Conservation (phyloP, 2,888 invertebrate species). For the Brachylomia viminalis region DNA sequence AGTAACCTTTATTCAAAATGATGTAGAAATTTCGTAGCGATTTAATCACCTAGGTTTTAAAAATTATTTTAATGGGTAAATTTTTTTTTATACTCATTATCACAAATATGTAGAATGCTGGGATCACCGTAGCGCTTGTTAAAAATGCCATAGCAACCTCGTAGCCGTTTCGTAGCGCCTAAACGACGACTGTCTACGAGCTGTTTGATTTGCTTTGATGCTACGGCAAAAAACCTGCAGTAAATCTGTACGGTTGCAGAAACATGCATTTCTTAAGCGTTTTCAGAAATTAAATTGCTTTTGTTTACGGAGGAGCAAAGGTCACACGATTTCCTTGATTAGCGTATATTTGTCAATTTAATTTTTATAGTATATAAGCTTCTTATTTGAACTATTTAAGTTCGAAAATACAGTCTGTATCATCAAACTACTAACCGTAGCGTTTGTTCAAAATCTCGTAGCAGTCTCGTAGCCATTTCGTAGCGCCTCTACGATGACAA, state of each 20-base stretch:
- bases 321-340: not conserved
- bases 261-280: conserved; percentile 5
- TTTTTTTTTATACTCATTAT: not conserved
- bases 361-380: too few relatives aligned
- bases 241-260: conserved; percentile 26
- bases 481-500: conserved; percentile 53
- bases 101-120: not conserved
- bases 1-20: not conserved
- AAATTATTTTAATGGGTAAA: not conserved
- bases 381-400: not conserved
- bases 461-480: conserved; percentile 49
- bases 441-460: conserved; percentile 39
- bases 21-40: not conserved
- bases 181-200: conserved; percentile 48
- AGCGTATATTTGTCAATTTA: too few relatives aligned
- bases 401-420: not conserved
- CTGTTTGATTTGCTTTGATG: conserved; percentile 42
- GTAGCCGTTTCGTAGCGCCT: conserved; percentile 35
- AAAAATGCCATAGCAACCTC: not conserved
- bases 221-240: conserved; percentile 30
- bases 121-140: not conserved
- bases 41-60: not conserved
- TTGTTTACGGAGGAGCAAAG: not conserved
- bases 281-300: conserved; percentile 20
- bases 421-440: not conserved